phyloP scores from a whole-genome alignment of 2,797 vertebrate species.

The Pachyuromys duprasi region DNA sequence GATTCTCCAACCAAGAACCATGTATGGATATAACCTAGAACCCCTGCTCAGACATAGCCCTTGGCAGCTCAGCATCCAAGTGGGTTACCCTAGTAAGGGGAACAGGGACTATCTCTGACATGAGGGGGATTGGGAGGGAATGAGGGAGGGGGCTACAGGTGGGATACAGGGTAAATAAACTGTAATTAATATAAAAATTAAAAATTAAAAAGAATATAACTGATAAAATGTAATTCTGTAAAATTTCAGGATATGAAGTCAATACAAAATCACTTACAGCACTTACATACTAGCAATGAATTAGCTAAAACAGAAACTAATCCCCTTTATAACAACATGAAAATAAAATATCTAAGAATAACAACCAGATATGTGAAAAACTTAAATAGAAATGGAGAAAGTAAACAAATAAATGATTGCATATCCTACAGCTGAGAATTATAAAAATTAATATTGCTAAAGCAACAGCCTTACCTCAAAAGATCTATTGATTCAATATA shows the following conservation, averaged over 20 bases:
- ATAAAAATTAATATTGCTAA: background rate
- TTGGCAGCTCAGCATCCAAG: too few relatives aligned
- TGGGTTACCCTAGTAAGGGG: too few relatives aligned
- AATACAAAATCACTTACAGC: background rate
- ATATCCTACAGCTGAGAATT: background rate
- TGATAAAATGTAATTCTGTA: background rate
- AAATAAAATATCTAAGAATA: constrained; percentile 9
- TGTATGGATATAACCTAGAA: too few relatives aligned
- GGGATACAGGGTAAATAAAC: too few relatives aligned
- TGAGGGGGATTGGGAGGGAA: too few relatives aligned
- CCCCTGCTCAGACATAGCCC: too few relatives aligned
- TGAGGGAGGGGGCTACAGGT: too few relatives aligned
- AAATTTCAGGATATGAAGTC: background rate
- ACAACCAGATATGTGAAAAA: background rate
- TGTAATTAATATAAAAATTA: too few relatives aligned
- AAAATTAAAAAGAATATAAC: too few relatives aligned
- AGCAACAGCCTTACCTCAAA: background rate
- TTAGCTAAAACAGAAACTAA: background rate
- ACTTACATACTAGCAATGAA: background rate
- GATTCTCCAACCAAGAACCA: too few relatives aligned
- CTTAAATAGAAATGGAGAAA: background rate
- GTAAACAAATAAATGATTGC: background rate
- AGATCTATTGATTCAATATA: background rate
- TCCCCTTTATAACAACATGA: background rate
- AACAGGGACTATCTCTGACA: too few relatives aligned